phyloP scores from a whole-genome alignment of 92 coral and sea anemone species.

The Heteractis magnifica region DNA sequence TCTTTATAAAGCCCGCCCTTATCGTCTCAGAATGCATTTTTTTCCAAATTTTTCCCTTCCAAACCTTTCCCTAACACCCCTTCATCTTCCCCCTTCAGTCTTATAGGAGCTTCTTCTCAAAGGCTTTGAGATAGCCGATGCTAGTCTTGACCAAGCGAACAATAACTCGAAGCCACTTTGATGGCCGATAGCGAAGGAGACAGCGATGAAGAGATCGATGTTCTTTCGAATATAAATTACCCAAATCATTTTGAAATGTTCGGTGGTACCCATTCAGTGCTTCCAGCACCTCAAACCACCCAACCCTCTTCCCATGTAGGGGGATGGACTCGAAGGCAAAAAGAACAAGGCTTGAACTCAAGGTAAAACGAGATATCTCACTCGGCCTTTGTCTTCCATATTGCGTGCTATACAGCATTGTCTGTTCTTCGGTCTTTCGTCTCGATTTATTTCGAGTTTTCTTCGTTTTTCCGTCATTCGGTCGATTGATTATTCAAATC shows the following conservation, averaged over 20 bases:
- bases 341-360: slow-evolving; percentile 20
- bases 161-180: slow-evolving; percentile 30
- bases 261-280: slow-evolving; percentile 29
- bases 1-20: slow-evolving; percentile 20
- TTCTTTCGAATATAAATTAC: slow-evolving; percentile 57
- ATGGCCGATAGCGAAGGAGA: slow-evolving; percentile 72
- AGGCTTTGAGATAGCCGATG: not conserved
- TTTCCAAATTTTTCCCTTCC: slow-evolving; percentile 10
- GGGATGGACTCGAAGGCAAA: slow-evolving; percentile 44
- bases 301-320: slow-evolving; percentile 51
- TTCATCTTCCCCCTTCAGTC: slow-evolving; percentile 5
- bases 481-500: slow-evolving; percentile 3
- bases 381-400: slow-evolving; percentile 40
- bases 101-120: slow-evolving; percentile 4
- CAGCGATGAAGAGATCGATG: slow-evolving; percentile 77
- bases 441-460: slow-evolving; percentile 10
- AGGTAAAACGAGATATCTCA: slow-evolving; percentile 47
- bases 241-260: slow-evolving; percentile 48
- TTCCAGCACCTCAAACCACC: slow-evolving; percentile 37
- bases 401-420: slow-evolving; percentile 39
- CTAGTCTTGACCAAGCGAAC: slow-evolving; percentile 10
- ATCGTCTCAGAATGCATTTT: not conserved
- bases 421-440: slow-evolving; percentile 18
- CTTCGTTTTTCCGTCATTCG: slow-evolving; percentile 8
- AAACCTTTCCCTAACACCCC: slow-evolving; percentile 6